Base-by-base conservation (phyloP, 2,888 invertebrate genomes). In the Omphaloscelis lunosa region DNA sequence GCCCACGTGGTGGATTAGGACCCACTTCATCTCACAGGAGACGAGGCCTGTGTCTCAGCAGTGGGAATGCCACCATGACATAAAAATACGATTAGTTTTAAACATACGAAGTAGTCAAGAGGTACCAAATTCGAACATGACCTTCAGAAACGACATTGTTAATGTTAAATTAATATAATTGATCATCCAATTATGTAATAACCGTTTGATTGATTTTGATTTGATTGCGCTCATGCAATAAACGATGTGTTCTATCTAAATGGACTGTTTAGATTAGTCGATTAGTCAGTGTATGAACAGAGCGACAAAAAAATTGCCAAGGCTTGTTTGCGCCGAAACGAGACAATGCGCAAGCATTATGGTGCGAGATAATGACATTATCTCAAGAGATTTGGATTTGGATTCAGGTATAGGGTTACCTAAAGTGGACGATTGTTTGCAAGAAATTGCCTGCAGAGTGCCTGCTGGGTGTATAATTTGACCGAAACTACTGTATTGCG, bases 141-240 rank as follows among this genome's bases (percentile, higher is more conserved):
- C 80, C 82, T 72, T 75, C 15, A 39, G 29, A 17, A 66, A 56
- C 20, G 27, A 69, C 45, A 48, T 66, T 45, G 66, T 63, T 65
- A 68, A 68, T 68, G 53, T 68, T 62, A 29, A 80, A 71, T 70
- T 75, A 67, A 80, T 67, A 51, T 80, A 82, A 80, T 80, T 80
- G 67, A 68, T 75, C 67, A 65, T 29, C n/a, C 82, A 82, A 76
- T 82, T 76, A 82, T 65, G 23, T 59, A 75, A 72, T 75, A 75
- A 80, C 59, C 17, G 61, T 65, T 59, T 68, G 67, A 80, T 71
- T 80, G 67, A 56, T 63, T 68, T 59, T 68, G 68, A 80, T 82
- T 82, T 80, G 67, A 82, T 82, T 75, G 67, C 3, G 39, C 34
- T 53, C 45, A 53, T 41, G 45, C 9, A 11, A 53, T 48, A 41